Base-by-base conservation (phyloP, 2,113 vertebrate genomes). In the Hemiprocne comata region DNA sequence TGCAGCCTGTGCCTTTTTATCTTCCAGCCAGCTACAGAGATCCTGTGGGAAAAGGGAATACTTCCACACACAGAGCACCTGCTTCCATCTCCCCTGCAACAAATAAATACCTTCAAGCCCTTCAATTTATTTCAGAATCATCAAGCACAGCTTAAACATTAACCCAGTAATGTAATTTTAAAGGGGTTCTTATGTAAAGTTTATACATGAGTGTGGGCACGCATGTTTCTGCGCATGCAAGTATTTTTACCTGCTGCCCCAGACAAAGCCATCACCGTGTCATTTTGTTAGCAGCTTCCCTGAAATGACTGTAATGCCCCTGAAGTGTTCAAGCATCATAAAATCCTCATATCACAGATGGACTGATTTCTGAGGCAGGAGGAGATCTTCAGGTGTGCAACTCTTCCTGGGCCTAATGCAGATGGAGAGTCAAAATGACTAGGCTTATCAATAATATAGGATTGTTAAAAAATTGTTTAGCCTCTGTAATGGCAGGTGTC, bases 261-360 rank as follows among this genome's bases (percentile, higher is more conserved):
- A 69, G 88, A 89, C 31, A 96, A 90, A 94, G 83, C 50, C 50
- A 34, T 65, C 65, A 71, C 76, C 3, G 1, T 38, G 23, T 54
- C 87, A 69, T 94, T 90, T 74, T 54, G n/a, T 90, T 71, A 92
- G 79, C 62, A 81, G 92, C 69, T 93, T 94, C 85, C 53, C 58
- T 7, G 4, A 82, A 91, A 89, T 53, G 10, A 69, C 53, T 72
- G 44, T 65, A 82, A 87, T 94, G 87, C 62, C 87, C 61, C 94
- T 84, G 53, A 96, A 94, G 66, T 96, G 73, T 80, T 92, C 77
- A 84, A 70, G 83, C 80, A 50, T 93, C 85, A 85, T 88, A 94
- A 96, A 96, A 93, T 75, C 50, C 92, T 89, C 77, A n/a, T 81
- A 84, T 83, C 58, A 82, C 90, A 90, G 88, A 89, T 85, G 88